These are phyloP conservation scores for Trididemnum nubilum DNA, from an alignment of 23 tunicate species.

Conservation along the genomic window DNA sequence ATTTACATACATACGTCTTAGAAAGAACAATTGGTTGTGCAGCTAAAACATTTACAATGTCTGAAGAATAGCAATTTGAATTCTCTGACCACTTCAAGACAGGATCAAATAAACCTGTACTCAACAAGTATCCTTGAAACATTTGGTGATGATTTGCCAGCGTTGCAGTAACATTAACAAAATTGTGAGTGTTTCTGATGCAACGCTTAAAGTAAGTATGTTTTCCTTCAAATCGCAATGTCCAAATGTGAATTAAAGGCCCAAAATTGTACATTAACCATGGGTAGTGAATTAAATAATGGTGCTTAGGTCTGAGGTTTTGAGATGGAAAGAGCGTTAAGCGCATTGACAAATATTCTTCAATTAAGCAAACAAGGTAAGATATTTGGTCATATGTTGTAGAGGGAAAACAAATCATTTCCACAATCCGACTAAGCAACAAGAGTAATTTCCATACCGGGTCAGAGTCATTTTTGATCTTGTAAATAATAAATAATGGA, in stretches of 20 bases:
- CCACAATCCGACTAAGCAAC: not conserved
- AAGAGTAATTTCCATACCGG: slow-evolving; percentile 6
- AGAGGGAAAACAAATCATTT: not conserved
- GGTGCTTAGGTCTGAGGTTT: slow-evolving; percentile 36
- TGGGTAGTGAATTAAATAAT: slow-evolving; percentile 33
- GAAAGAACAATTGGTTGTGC: not conserved
- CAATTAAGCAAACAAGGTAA: not conserved
- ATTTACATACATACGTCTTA: not conserved
- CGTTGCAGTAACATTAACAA: not conserved
- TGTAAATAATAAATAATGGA: slow-evolving; percentile 9
- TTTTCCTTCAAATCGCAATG: slow-evolving; percentile 31
- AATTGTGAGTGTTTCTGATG: not conserved
- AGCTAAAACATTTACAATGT: not conserved
- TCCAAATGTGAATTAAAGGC: slow-evolving; percentile 12
- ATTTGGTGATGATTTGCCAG: not conserved
- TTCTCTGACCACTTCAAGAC: not conserved
- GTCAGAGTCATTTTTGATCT: slow-evolving; percentile 2
- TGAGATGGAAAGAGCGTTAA: not conserved
- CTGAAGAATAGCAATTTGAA: slow-evolving; percentile 2
- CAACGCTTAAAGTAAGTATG: not conserved
- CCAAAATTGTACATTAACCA: slow-evolving; percentile 29
- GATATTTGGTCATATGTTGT: not conserved
- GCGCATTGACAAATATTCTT: not conserved
- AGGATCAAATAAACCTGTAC: slow-evolving; percentile 1
- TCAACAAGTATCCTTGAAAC: not conserved